Conservation (phyloP, 2,888 invertebrate species). For the Meganola albula region DNA sequence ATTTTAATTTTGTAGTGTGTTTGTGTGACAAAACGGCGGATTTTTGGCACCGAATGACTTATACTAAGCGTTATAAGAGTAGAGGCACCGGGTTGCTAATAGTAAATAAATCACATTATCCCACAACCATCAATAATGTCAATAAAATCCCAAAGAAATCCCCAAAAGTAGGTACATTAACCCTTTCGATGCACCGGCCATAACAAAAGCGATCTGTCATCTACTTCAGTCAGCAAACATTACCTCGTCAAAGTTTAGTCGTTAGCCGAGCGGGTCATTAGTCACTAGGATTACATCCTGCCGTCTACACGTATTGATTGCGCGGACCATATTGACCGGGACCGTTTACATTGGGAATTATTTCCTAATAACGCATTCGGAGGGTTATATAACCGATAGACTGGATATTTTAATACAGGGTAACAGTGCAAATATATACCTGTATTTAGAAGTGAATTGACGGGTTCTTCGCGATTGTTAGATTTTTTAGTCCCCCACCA, state of each 20-base stretch:
- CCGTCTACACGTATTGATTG: conserved; percentile 45
- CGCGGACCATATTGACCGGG: conserved; percentile 27
- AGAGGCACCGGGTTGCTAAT: too few species aligned
- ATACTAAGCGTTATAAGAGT: too few species aligned
- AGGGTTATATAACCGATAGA: conserved; percentile 28
- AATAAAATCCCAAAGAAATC: too few species aligned
- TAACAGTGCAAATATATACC: conserved; percentile 26
- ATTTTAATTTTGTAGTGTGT: too few species aligned
- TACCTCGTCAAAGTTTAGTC: conserved; percentile 36
- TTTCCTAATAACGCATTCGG: conserved; percentile 30
- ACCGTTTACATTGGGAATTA: conserved; percentile 31
- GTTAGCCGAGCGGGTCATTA: conserved; percentile 39
- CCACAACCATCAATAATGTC: too few species aligned
- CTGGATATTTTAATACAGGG: conserved; percentile 32
- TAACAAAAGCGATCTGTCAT: conserved; percentile 39
- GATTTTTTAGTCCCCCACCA: too few species aligned
- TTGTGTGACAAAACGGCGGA: too few species aligned
- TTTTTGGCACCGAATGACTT: too few species aligned
- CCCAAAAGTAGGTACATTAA: conserved; percentile 6
- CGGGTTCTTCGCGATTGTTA: too few species aligned
- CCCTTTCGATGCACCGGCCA: conserved; percentile 21
- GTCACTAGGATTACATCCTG: conserved; percentile 36
- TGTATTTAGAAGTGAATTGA: too few species aligned
- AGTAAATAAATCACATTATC: background rate
- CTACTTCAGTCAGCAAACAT: conserved; percentile 37